Conservation (phyloP, 2,113 vertebrate species). For the Mormoops blainvillei region DNA sequence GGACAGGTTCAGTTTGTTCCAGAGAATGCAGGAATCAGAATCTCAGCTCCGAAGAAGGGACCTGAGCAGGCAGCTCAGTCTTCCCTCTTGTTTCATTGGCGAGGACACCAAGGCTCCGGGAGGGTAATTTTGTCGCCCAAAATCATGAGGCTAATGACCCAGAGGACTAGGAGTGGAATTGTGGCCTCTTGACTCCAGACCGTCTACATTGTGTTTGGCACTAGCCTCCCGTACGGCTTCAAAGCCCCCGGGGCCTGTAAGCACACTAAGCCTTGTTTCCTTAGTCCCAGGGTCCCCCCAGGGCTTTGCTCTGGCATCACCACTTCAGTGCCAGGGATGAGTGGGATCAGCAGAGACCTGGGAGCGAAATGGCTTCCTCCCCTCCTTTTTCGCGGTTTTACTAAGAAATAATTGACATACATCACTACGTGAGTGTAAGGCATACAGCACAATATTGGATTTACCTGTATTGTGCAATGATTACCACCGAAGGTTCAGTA, state of each 20-base stretch:
- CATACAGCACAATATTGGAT: not conserved
- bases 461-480: too few species aligned
- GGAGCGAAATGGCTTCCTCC: not conserved
- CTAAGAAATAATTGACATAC: too few species aligned
- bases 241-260: not conserved
- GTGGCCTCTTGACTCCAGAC: not conserved
- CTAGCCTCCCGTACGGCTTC: not conserved
- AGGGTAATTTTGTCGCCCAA: not conserved
- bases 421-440: not conserved
- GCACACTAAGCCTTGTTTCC: not conserved
- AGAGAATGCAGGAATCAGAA: not conserved
- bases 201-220: not conserved
- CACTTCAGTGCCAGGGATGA: not conserved
- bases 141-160: not conserved
- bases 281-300: not conserved
- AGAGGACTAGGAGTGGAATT: not conserved
- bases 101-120: not conserved
- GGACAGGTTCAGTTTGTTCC: not conserved
- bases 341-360: not conserved
- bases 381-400: too few species aligned
- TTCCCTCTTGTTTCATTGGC: not conserved
- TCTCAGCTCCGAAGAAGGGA: not conserved
- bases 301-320: not conserved
- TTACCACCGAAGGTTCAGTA: not conserved
- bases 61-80: not conserved